These are phyloP conservation scores for Simalia tracyae DNA, from an alignment of 2,797 vertebrate species.

Conservation along the genomic window DNA sequence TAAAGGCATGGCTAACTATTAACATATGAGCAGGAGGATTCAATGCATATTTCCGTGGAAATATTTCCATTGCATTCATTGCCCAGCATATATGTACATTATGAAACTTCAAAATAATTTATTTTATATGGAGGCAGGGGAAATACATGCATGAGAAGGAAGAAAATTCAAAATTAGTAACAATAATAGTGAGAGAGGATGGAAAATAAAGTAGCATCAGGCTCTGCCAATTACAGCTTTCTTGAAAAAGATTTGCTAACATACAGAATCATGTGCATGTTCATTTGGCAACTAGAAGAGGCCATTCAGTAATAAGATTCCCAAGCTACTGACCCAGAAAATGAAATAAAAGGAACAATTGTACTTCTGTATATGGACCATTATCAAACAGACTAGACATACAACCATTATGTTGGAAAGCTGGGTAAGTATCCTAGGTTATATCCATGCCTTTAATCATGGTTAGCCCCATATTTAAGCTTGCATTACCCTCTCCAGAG, in stretches of 20 bases:
- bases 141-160: not conserved
- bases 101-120: not conserved
- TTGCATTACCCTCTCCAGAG: not conserved
- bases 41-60: not conserved
- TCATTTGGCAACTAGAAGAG: not conserved
- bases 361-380: not conserved
- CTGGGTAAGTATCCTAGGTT: not conserved
- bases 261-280: not conserved
- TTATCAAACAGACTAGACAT: slow-evolving; percentile 1
- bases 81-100: not conserved
- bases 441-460: not conserved
- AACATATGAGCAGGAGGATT: not conserved
- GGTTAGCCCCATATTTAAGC: not conserved
- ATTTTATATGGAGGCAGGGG: not conserved
- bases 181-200: not conserved
- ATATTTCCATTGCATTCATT: not conserved
- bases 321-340: not conserved
- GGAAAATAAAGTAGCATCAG: not conserved
- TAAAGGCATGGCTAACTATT: not conserved
- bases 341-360: not conserved
- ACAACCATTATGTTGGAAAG: not conserved
- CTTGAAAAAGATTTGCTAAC: not conserved
- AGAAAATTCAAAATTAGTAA: not conserved
- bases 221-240: not conserved
- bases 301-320: not conserved